A percentile compares a stretch with the other conserved stretches of the same genome.
These are phyloP conservation scores for Aphelinus certus DNA, from an alignment of 1,140 invertebrate species.

Conservation along the genomic window DNA sequence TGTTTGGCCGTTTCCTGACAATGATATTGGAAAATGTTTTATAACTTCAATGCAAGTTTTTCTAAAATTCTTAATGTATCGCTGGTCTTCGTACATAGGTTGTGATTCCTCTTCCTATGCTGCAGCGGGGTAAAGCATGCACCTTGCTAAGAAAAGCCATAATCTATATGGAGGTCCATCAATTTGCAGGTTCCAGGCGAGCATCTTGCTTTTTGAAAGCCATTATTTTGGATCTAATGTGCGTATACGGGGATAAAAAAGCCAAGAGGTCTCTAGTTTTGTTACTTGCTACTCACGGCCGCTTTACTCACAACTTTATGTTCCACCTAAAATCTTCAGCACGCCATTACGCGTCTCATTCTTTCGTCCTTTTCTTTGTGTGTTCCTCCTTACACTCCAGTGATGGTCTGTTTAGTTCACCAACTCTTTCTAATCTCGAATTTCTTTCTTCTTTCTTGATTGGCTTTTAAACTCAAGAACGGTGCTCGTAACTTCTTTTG, in stretches of 20 bases:
- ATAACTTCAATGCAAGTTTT: too few species aligned
- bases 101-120: too few species aligned
- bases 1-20: too few species aligned
- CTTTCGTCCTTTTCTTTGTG: neutral
- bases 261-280: neutral
- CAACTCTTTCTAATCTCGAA: constrained; percentile 21
- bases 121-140: too few species aligned
- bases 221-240: constrained; percentile 38
- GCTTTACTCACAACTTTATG: constrained; percentile 32
- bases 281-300: constrained; percentile 25
- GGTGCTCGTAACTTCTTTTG: constrained; percentile 17
- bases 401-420: neutral
- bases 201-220: constrained; percentile 4
- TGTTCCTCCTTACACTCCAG: neutral
- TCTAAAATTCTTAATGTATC: too few species aligned
- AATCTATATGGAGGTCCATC: too few species aligned
- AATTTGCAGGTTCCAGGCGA: too few species aligned
- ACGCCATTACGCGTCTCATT: neutral
- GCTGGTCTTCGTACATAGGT: too few species aligned
- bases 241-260: neutral
- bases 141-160: too few species aligned
- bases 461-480: constrained; percentile 29
- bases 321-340: constrained; percentile 22
- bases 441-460: constrained; percentile 31
- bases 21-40: too few species aligned